Conservation (phyloP, 2,888 invertebrate species). For the Doris montereyensis region DNA sequence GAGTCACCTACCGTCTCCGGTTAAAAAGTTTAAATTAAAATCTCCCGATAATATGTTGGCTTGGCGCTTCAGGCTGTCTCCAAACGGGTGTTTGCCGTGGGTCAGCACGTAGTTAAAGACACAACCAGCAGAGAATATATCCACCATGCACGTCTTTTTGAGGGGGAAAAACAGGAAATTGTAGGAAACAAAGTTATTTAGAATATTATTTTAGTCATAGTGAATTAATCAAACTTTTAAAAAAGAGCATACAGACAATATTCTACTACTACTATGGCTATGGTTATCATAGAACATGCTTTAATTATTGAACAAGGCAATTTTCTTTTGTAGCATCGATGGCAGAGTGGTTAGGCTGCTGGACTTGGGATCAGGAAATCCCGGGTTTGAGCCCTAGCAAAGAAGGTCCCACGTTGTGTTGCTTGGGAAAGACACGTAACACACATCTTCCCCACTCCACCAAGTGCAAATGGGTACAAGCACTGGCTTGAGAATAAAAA, state of each 20-base stretch:
- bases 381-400: too few relatives aligned
- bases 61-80: conserved; percentile 89
- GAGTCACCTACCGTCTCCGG: conserved; percentile 51
- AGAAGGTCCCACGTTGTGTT: too few relatives aligned
- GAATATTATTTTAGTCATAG: neutral
- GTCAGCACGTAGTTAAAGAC: conserved; percentile 96
- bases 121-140: conserved; percentile 97
- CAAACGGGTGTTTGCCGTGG: conserved; percentile 84
- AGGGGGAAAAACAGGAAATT: conserved; percentile 25
- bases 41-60: conserved; percentile 84
- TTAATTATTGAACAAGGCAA: too few relatives aligned
- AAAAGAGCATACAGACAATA: neutral
- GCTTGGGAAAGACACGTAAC: too few relatives aligned
- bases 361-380: too few relatives aligned
- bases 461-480: too few relatives aligned
- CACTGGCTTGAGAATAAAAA: too few relatives aligned
- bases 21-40: conserved; percentile 65
- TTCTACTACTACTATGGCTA: too few relatives aligned
- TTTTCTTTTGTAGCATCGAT: too few relatives aligned
- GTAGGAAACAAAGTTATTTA: neutral
- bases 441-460: too few relatives aligned
- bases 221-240: neutral
- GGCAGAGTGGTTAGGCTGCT: too few relatives aligned
- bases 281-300: too few relatives aligned
- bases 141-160: conserved; percentile 80